Conservation (phyloP, 2,113 vertebrate genomes). For the Leptosomus discolor region DNA sequence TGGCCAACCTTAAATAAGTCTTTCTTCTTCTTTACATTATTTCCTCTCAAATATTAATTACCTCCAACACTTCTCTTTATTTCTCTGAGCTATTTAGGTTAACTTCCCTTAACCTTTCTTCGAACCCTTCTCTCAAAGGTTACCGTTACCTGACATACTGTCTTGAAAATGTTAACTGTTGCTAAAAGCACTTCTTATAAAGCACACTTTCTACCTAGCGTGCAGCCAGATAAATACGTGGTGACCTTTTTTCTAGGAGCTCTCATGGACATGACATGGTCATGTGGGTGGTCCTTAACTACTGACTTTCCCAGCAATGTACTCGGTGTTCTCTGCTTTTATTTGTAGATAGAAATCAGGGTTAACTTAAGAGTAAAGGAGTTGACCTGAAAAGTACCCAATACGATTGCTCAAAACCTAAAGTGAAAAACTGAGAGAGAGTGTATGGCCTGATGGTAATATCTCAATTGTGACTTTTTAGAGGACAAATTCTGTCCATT, state of each 20-base stretch:
- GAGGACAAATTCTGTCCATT: not conserved
- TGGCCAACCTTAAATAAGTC: conserved; percentile 35
- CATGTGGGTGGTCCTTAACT: not conserved
- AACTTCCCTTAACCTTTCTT: conserved; percentile 59
- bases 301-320: not conserved
- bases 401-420: not conserved
- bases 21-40: conserved; percentile 37
- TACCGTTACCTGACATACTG: conserved; percentile 51
- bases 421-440: not conserved
- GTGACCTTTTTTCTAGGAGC: conserved; percentile 29
- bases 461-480: not conserved
- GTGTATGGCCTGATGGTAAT: not conserved
- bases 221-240: not conserved
- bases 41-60: conserved; percentile 54
- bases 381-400: not conserved
- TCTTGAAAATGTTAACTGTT: conserved; percentile 64
- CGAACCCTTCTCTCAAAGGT: conserved; percentile 53
- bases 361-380: not conserved
- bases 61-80: conserved; percentile 30
- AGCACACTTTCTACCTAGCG: not conserved
- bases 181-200: conserved; percentile 33
- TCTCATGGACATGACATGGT: not conserved
- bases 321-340: not conserved
- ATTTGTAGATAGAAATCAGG: not conserved
- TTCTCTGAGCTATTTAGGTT: conserved; percentile 52